Percentiles rank a stretch among this genome's conserved stretches.
Conservation (phyloP, 2,888 invertebrate species). For the Pandemis cinnamomeana region DNA sequence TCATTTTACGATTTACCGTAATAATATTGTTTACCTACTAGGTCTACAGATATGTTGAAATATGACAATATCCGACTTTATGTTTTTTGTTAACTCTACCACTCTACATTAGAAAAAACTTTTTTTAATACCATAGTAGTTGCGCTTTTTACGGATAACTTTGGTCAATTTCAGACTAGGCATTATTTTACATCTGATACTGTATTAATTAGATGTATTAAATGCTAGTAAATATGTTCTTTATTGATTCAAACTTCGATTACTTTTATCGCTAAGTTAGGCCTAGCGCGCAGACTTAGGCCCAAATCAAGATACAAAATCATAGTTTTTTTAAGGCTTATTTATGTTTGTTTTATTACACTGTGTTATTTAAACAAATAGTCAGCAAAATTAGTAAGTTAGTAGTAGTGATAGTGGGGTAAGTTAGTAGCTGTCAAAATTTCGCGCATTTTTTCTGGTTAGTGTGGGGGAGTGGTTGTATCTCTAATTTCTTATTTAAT, state of each 20-base stretch:
- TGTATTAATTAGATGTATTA: neutral
- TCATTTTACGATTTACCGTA: neutral
- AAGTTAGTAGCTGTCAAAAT: neutral
- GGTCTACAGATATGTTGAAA: neutral
- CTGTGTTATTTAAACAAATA: neutral
- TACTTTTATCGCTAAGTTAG: neutral
- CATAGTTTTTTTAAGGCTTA: neutral
- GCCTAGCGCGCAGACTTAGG: slow-evolving; percentile 28
- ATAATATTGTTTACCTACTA: neutral
- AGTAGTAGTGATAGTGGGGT: no score
- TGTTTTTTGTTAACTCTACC: neutral
- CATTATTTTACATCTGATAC: neutral
- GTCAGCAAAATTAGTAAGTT: neutral
- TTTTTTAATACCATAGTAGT: neutral
- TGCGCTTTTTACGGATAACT: neutral
- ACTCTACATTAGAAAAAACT: neutral
- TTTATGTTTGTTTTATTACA: slow-evolving; percentile 4
- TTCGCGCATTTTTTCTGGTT: slow-evolving; percentile 16
- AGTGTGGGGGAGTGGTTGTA: neutral
- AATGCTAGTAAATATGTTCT: neutral
- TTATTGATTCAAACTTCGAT: slow-evolving; percentile 10
- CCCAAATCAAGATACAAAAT: slow-evolving; percentile 13
- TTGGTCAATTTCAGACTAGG: slow-evolving; percentile 3
- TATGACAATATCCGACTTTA: neutral
- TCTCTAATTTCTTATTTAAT: neutral